phyloP scores from a whole-genome alignment of 2,888 invertebrate genomes.

The Hololepta plana region DNA sequence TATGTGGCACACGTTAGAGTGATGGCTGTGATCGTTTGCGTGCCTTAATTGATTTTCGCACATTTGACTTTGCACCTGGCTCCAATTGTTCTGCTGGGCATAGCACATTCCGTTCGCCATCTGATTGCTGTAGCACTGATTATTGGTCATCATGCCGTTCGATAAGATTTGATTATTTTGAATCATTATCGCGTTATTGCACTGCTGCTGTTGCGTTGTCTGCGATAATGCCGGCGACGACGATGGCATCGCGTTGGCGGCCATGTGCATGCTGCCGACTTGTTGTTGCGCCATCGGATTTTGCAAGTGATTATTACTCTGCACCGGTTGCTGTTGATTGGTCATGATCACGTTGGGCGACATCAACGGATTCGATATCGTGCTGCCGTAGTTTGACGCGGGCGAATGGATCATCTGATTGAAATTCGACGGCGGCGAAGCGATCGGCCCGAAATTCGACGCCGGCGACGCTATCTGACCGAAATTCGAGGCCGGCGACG shows the following conservation, averaged over 20 bases:
- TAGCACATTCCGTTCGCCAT: slow-evolving; percentile 18
- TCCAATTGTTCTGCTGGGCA: slow-evolving; percentile 17
- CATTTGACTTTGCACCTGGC: slow-evolving; percentile 13
- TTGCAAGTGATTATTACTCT: too few species aligned
- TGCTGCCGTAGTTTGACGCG: slow-evolving; percentile 9
- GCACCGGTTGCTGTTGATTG: too few species aligned
- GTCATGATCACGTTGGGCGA: too few species aligned
- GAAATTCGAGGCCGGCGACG: slow-evolving; percentile 8
- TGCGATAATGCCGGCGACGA: slow-evolving; percentile 10
- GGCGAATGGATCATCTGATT: slow-evolving; percentile 15
- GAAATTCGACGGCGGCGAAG: slow-evolving; percentile 14
- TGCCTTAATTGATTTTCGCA: slow-evolving; percentile 13
- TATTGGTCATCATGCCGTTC: slow-evolving; percentile 8
- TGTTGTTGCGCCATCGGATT: slow-evolving; percentile 5
- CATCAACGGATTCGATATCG: slow-evolving; percentile 11
- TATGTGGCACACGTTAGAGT: too few species aligned
- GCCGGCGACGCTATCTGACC: slow-evolving; percentile 12
- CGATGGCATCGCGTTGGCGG: neutral
- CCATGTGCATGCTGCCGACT: slow-evolving; percentile 3
- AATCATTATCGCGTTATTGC: slow-evolving; percentile 11
- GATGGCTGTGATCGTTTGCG: too few species aligned
- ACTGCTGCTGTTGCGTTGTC: slow-evolving; percentile 9
- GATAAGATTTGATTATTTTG: too few species aligned
- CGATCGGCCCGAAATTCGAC: slow-evolving; percentile 13
- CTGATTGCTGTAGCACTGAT: slow-evolving; percentile 17